Evolutionary conservation across 2,797 vertebrate species (phyloP).

Genomic region (Lophius americanus): DNA sequence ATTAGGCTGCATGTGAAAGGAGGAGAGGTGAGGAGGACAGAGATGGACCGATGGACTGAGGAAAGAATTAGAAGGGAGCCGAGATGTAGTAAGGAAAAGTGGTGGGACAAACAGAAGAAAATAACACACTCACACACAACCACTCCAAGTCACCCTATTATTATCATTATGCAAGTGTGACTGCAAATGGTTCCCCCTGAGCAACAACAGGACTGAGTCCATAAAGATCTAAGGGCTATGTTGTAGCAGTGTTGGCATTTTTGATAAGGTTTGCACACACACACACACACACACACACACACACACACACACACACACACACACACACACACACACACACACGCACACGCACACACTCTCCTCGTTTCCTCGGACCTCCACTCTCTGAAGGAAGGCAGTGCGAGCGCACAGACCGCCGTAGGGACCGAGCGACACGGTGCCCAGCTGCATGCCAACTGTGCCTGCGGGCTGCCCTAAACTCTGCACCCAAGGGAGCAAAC

Average conservation of each 20-base stretch:
- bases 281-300: conserved; percentile 10
- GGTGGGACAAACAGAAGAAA: conserved; percentile 3
- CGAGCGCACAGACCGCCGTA: conserved; percentile 67
- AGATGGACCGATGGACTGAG: conserved; percentile 41
- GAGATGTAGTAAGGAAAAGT: conserved; percentile 16
- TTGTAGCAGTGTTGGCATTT: conserved; percentile 72
- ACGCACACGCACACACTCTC: conserved; percentile 43
- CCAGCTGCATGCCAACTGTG: conserved; percentile 84
- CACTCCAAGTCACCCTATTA: conserved; percentile 73
- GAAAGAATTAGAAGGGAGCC: conserved; percentile 26
- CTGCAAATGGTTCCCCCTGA: conserved; percentile 76
- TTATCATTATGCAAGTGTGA: conserved; percentile 80
- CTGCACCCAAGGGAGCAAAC: conserved; percentile 71
- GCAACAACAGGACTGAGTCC: conserved; percentile 71
- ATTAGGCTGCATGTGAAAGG: conserved; percentile 19
- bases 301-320: conserved; percentile 18
- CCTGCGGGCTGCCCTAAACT: conserved; percentile 74
- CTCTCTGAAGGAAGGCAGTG: conserved; percentile 72
- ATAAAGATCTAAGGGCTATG: conserved; percentile 69
- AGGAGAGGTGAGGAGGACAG: conserved; percentile 10
- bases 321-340: conserved; percentile 22
- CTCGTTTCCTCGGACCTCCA: conserved; percentile 74
- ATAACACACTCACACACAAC: conserved; percentile 42
- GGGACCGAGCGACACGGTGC: conserved; percentile 75
- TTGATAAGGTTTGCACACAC: conserved; percentile 66